These are phyloP conservation scores for Poecilia gillii DNA, from an alignment of 2,797 vertebrate species.

Conservation along the genomic window DNA sequence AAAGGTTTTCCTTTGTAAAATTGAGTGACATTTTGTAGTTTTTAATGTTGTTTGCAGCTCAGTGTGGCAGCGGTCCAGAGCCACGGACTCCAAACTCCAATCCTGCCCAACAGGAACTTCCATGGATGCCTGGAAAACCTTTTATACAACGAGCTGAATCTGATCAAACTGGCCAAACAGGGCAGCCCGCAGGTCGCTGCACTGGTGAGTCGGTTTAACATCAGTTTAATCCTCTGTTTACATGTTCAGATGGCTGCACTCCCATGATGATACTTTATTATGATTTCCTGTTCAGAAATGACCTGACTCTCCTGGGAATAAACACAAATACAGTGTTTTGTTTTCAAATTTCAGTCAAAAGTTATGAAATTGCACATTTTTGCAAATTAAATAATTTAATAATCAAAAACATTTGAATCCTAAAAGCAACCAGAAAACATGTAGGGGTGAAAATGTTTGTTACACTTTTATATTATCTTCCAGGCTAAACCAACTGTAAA, in stretches of 20 bases:
- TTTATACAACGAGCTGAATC: slow-evolving; percentile 90
- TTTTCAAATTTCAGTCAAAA: neutral
- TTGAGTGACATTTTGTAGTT: neutral
- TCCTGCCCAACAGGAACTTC: slow-evolving; percentile 93
- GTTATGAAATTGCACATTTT: neutral
- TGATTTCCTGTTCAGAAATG: neutral
- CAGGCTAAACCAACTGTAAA: neutral
- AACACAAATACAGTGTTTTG: neutral
- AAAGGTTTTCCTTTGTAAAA: neutral
- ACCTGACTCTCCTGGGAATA: neutral
- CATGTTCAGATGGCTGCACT: neutral
- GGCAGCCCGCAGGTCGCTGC: slow-evolving; percentile 90
- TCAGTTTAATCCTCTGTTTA: slow-evolving; percentile 3
- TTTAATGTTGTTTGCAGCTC: slow-evolving; percentile 82
- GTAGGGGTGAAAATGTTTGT: neutral
- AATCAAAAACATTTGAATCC: neutral
- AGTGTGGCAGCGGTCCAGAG: slow-evolving; percentile 90
- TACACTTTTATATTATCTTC: neutral
- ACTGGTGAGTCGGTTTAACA: slow-evolving; percentile 82
- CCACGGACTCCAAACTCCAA: slow-evolving; percentile 88
- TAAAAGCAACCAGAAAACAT: neutral
- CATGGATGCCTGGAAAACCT: slow-evolving; percentile 96
- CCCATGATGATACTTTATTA: neutral
- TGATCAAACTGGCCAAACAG: slow-evolving; percentile 91
- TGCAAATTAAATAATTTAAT: neutral